Conservation (phyloP, 2,113 vertebrate genomes). For the Shinisaurus crocodilurus region DNA sequence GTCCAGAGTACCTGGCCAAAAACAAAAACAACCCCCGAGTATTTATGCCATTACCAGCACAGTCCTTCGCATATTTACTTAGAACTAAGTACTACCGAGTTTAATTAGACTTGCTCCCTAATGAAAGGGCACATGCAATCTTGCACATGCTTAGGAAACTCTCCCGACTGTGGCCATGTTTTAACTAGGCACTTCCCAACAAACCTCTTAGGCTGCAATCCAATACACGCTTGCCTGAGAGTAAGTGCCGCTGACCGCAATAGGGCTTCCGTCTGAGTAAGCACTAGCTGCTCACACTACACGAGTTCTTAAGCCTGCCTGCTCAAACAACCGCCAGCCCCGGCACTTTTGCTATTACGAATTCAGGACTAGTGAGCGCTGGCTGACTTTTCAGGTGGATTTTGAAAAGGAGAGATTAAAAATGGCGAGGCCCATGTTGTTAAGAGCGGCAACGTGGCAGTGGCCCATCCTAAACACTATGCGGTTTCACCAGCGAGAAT, state of each 20-base stretch:
- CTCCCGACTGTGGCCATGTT: not conserved
- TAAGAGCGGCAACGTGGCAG: not conserved
- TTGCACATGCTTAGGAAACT: not conserved
- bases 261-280: not conserved
- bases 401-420: too few species aligned
- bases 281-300: not conserved
- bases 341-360: not conserved
- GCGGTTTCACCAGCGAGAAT: not conserved
- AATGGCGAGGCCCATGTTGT: not conserved
- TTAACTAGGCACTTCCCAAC: not conserved
- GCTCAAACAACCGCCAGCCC: not conserved
- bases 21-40: too few species aligned
- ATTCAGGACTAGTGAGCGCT: not conserved
- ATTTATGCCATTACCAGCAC: not conserved
- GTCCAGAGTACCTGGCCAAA: too few species aligned
- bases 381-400: not conserved
- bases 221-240: not conserved
- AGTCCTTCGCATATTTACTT: not conserved
- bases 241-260: not conserved
- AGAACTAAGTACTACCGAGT: not conserved
- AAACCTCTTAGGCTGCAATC: too few species aligned
- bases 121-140: not conserved
- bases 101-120: not conserved
- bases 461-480: not conserved
- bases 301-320: not conserved